Percentiles rank a stretch among this genome's conserved stretches.
Evolutionary conservation across 2,888 invertebrate genomes (phyloP).

Genomic region (Aromia moschata): DNA sequence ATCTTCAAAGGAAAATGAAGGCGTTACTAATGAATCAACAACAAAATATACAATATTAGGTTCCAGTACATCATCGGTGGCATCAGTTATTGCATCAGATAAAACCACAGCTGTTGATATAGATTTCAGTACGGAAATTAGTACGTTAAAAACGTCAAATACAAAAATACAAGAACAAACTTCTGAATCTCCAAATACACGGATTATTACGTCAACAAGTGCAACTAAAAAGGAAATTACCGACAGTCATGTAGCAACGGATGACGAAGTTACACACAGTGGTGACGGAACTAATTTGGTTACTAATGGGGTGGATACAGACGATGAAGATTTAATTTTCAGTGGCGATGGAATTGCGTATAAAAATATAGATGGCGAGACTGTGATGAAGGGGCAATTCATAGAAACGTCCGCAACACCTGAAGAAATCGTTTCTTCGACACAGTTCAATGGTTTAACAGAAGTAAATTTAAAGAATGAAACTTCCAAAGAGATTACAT

Average conservation of each 20-base stretch:
- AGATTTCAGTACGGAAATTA: neutral
- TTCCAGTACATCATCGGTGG: neutral
- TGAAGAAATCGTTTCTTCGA: too few species aligned
- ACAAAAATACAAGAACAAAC: neutral
- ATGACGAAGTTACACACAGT: neutral
- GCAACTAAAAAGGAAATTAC: neutral
- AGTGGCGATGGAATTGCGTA: neutral
- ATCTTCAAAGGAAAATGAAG: neutral
- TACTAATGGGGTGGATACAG: too few species aligned
- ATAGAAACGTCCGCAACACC: too few species aligned
- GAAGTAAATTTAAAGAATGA: too few species aligned
- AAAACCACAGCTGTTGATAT: neutral
- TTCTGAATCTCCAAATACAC: neutral
- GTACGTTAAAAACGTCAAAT: neutral
- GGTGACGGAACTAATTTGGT: too few species aligned
- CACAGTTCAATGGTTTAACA: too few species aligned
- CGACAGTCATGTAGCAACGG: neutral
- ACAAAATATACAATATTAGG: neutral
- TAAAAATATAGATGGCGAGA: too few species aligned
- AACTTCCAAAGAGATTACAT: too few species aligned
- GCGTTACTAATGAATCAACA: neutral
- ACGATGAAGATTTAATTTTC: constrained; percentile 2
- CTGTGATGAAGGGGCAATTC: too few species aligned
- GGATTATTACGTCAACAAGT: neutral
- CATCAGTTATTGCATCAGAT: neutral